phyloP scores from a whole-genome alignment of 2,113 vertebrate species.

The Austrofundulus limnaeus region DNA sequence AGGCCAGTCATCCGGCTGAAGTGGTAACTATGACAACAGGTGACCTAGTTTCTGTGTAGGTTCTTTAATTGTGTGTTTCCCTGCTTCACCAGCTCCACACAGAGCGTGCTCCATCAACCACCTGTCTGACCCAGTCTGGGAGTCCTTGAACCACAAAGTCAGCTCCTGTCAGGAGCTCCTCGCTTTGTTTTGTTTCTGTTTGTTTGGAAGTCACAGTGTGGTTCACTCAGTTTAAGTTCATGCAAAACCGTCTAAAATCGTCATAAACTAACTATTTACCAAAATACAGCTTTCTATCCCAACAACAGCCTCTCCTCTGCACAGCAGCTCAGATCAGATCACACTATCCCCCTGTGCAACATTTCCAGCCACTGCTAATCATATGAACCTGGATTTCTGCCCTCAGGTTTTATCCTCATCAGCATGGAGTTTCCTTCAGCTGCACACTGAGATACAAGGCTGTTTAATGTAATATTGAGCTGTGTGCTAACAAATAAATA shows the following conservation, averaged over 20 bases:
- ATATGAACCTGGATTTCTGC: constrained; percentile 1
- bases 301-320: not conserved
- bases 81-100: constrained; percentile 25
- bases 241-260: not conserved
- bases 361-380: constrained; percentile 7
- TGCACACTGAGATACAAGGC: constrained; percentile 25
- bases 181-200: not conserved
- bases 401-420: constrained; percentile 16
- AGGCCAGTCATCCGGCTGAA: constrained; percentile 65
- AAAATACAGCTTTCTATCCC: constrained; percentile 8
- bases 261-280: not conserved
- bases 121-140: constrained; percentile 69
- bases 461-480: constrained; percentile 50
- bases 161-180: constrained; percentile 38
- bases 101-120: constrained; percentile 64
- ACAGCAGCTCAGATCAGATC: constrained; percentile 1
- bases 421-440: constrained; percentile 28
- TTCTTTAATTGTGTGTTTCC: constrained; percentile 38
- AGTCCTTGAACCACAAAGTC: constrained; percentile 65
- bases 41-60: constrained; percentile 75
- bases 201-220: not conserved
- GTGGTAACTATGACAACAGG: constrained; percentile 78
- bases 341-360: no score
- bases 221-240: not conserved
- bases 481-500: constrained; percentile 48